Conservation (phyloP, 2,888 invertebrate genomes). For the Drosophila infuscata region DNA sequence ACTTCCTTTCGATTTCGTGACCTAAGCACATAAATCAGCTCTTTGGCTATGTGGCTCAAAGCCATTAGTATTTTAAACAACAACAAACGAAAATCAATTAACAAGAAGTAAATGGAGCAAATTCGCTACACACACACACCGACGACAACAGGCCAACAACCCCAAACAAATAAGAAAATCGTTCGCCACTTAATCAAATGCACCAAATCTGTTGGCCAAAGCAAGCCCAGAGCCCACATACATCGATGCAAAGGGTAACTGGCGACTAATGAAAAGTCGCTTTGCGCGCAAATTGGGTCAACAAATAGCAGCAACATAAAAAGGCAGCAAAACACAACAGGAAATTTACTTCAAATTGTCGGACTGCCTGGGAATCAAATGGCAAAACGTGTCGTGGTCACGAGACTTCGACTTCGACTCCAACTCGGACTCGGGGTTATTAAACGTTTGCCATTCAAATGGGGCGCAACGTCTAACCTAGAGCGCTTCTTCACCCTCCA, state of each 20-base stretch:
- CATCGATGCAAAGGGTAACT: slow-evolving; percentile 48
- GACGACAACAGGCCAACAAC: slow-evolving; percentile 48
- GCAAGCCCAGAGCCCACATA: slow-evolving; percentile 13
- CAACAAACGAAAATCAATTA: slow-evolving; percentile 57
- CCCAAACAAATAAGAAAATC: slow-evolving; percentile 32
- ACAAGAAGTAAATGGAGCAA: slow-evolving; percentile 52
- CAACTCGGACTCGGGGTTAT: slow-evolving; percentile 27
- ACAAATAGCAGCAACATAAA: slow-evolving; percentile 43
- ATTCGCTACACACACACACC: slow-evolving; percentile 41
- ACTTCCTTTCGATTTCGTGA: slow-evolving; percentile 20
- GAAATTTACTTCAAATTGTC: slow-evolving; percentile 74
- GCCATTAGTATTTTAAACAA: slow-evolving; percentile 46
- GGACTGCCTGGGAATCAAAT: slow-evolving; percentile 68
- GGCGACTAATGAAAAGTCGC: slow-evolving; percentile 74
- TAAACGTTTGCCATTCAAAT: slow-evolving; percentile 26
- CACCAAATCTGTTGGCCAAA: slow-evolving; percentile 45
- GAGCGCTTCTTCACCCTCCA: slow-evolving; percentile 10
- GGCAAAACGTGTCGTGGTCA: slow-evolving; percentile 73
- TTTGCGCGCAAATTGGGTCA: slow-evolving; percentile 74
- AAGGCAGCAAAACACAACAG: slow-evolving; percentile 48
- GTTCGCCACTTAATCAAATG: slow-evolving; percentile 57
- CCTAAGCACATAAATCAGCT: slow-evolving; percentile 19
- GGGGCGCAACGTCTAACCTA: slow-evolving; percentile 36
- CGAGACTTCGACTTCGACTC: slow-evolving; percentile 23
- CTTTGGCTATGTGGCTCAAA: slow-evolving; percentile 4